Evolutionary conservation across 2,797 vertebrate species (phyloP), one percentile per base, ranked within the genome.

Genomic region (Halcyon chelicuti): DNA sequence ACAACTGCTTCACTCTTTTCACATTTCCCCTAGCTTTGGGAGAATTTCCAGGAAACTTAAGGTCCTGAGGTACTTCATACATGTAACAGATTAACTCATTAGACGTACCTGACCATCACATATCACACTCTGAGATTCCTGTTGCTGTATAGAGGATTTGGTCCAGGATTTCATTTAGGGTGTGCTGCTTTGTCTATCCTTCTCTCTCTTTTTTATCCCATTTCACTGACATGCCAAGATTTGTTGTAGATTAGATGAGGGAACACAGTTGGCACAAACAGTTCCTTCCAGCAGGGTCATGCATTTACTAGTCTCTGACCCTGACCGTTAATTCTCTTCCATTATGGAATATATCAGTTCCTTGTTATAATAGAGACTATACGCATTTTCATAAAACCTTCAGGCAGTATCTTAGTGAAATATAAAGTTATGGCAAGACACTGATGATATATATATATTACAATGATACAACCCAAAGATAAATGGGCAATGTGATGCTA

Each of bases 311-410:
- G 31, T 83, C 31, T 77, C 61, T 60, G 47, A 71, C 44, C n/a
- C 40, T 71, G 51, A 29, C 84, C 40, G 42, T 86, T 81, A 78
- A 35, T 94, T 84, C 12, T 76, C 25, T 76, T 89, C 18, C 11
- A 10, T 23, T 28, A 65, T 47, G 26, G 42, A 91, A 82, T 70
- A 47, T 7, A 81, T 73, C 15, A 91, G n/a, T 58, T 89, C 26
- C 21, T 89, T 87, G 33, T 55, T 92, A 7, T 66, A 81, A 71
- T 14, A 86, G 49, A 88, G 16, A 49, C 52, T 67, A n/a, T 52
- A 84, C 21, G 8, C 33, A 90, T 95, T 92, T 92, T 93, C 66
- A 72, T 62, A 90, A 84, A 86, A 88, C 29, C 40, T 86, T 85
- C 58, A 86, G 54, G 29, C 58, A 86, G 54, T 37, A 67, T 61